Evolutionary conservation across 2,797 vertebrate genomes (phyloP).

Genomic region (Gymnoscopelus braueri): DNA sequence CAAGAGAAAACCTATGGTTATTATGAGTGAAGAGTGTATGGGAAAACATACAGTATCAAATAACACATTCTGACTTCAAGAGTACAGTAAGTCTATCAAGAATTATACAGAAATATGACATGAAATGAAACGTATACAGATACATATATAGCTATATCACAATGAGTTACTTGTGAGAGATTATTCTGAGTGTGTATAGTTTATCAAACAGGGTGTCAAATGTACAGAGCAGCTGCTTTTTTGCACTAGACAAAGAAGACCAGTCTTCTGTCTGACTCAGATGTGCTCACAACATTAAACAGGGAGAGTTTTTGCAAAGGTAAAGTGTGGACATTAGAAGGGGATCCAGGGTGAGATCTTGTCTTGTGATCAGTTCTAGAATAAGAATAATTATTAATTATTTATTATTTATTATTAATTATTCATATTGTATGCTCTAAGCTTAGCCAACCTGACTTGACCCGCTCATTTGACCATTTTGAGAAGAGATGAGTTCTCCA

Average conservation of each 20-base stretch:
- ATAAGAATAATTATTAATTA: no score
- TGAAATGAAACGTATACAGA: constrained; percentile 33
- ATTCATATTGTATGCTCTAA: neutral
- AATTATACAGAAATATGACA: constrained; percentile 21
- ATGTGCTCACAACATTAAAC: constrained; percentile 10
- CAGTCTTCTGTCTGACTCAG: neutral
- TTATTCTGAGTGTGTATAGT: constrained; percentile 24
- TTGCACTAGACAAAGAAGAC: constrained; percentile 55
- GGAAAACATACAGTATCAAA: constrained; percentile 24
- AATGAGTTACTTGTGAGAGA: constrained; percentile 27
- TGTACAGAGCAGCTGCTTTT: constrained; percentile 42
- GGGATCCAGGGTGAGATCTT: constrained; percentile 17
- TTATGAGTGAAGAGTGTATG: constrained; percentile 26
- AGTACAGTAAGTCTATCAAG: neutral
- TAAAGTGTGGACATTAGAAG: constrained; percentile 10
- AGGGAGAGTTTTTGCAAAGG: neutral
- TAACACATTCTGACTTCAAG: neutral
- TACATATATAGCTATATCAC: constrained; percentile 46
- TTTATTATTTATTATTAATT: no score
- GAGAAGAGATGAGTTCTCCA: neutral
- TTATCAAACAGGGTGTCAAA: constrained; percentile 58
- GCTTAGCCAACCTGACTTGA: constrained; percentile 13
- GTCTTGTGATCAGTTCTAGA: constrained; percentile 7
- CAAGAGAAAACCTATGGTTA: constrained; percentile 1
- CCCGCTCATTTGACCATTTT: neutral